Evolutionary conservation across 1,140 invertebrate species (phyloP).

Genomic region (Asobara japonica): DNA sequence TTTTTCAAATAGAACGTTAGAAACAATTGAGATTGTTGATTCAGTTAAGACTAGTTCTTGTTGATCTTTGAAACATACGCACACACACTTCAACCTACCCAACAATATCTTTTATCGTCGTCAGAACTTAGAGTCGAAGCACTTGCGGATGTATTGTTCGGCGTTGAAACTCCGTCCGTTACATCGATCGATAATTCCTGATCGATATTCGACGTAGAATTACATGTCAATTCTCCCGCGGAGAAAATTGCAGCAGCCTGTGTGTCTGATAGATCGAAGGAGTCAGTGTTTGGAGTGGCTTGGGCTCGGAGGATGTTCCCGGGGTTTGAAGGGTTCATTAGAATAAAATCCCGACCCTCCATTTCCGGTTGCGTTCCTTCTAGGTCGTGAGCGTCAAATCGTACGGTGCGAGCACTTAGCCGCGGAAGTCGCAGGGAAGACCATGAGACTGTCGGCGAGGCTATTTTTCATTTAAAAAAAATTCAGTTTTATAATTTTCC

Average conservation of each 20-base stretch:
- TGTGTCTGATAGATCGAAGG: slow-evolving; percentile 46
- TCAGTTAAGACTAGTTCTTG: too few species aligned
- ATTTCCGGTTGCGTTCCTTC: background rate
- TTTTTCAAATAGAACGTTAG: too few species aligned
- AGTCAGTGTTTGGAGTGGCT: slow-evolving; percentile 14
- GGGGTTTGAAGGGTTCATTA: slow-evolving; percentile 50
- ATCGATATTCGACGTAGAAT: slow-evolving; percentile 51
- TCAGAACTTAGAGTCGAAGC: slow-evolving; percentile 54
- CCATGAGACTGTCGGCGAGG: background rate
- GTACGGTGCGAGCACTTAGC: background rate
- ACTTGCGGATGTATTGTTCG: slow-evolving; percentile 55
- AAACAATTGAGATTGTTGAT: too few species aligned
- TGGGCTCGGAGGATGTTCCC: slow-evolving; percentile 48
- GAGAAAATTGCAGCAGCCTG: slow-evolving; percentile 48
- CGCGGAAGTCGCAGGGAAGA: background rate
- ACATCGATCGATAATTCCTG: slow-evolving; percentile 54
- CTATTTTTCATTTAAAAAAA: too few species aligned
- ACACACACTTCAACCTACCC: too few species aligned
- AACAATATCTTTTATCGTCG: slow-evolving; percentile 78
- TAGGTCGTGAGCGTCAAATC: background rate
- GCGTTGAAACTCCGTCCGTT: slow-evolving; percentile 59
- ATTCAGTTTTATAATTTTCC: too few species aligned
- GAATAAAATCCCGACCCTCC: background rate
- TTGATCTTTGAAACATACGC: too few species aligned
- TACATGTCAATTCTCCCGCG: slow-evolving; percentile 51